Evolutionary conservation across 2,888 invertebrate species (phyloP).

Genomic region (Nowickia ferox): DNA sequence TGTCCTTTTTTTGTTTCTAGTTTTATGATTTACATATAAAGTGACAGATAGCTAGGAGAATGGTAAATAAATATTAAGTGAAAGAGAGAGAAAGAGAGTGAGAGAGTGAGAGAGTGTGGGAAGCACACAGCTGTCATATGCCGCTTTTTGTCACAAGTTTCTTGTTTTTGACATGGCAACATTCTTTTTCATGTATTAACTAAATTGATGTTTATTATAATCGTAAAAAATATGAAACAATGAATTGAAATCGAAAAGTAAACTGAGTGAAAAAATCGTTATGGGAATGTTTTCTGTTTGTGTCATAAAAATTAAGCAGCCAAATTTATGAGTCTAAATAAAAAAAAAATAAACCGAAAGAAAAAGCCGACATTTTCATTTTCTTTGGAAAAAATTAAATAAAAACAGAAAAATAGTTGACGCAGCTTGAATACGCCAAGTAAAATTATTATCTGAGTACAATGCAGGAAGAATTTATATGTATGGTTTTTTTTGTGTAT

Average conservation of each 20-base stretch:
- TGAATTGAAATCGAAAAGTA: conserved; percentile 48
- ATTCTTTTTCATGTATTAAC: neutral
- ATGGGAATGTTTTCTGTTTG: conserved; percentile 59
- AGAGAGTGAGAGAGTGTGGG: too few relatives aligned
- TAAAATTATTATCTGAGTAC: neutral
- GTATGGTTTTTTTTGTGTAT: too few relatives aligned
- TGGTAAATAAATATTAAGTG: too few relatives aligned
- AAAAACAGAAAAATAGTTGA: neutral
- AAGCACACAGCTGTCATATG: conserved; percentile 11
- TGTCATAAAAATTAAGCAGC: conserved; percentile 64
- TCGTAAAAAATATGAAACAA: conserved; percentile 56
- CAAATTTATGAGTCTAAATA: conserved; percentile 52
- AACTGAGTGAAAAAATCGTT: conserved; percentile 16
- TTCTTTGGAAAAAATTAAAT: neutral
- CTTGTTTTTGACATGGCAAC: neutral
- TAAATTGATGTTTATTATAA: conserved; percentile 56
- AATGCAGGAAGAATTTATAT: too few relatives aligned
- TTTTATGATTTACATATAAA: conserved; percentile 33
- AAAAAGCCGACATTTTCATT: neutral
- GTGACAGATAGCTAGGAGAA: neutral
- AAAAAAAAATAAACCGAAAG: neutral
- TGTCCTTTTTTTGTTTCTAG: neutral
- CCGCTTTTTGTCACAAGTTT: neutral
- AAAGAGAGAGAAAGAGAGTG: too few relatives aligned
- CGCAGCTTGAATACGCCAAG: neutral